Evolutionary conservation across 2,113 vertebrate genomes (phyloP).

Genomic region (Anser cygnoides): DNA sequence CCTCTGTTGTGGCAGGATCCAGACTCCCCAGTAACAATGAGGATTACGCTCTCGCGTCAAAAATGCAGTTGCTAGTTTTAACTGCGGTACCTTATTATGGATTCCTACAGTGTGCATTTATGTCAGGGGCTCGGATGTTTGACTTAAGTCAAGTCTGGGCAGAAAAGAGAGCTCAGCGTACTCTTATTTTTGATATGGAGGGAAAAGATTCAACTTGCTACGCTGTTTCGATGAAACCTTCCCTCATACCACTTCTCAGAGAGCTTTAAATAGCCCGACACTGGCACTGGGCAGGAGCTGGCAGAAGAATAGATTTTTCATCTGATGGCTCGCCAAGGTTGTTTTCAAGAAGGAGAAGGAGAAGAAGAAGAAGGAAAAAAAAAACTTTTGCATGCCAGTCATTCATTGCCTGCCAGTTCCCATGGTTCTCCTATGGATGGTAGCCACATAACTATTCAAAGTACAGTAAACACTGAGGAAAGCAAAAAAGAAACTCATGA

Average conservation of each 20-base stretch:
- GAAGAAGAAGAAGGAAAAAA: background rate
- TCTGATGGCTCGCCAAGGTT: constrained; percentile 60
- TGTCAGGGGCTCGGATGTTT: constrained; percentile 13
- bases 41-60: constrained; percentile 18
- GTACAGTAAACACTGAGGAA: constrained; percentile 41
- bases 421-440: constrained; percentile 58
- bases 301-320: constrained; percentile 41
- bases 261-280: constrained; percentile 62
- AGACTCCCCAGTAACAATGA: constrained; percentile 43
- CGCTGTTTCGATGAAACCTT: constrained; percentile 12
- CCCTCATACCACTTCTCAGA: background rate
- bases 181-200: background rate
- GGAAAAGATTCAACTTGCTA: background rate
- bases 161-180: background rate
- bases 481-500: constrained; percentile 44
- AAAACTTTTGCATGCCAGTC: constrained; percentile 38
- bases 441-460: constrained; percentile 56
- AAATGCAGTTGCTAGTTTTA: constrained; percentile 56
- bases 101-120: constrained; percentile 17
- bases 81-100: constrained; percentile 42
- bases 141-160: background rate
- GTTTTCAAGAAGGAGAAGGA: constrained; percentile 50
- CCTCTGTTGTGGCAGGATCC: constrained; percentile 41
- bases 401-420: constrained; percentile 57
- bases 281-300: constrained; percentile 55